Percentiles rank a stretch among this genome's conserved stretches.
Conservation (phyloP, 92 coral and sea anemone species). For the Parazoanthus swiftii region DNA sequence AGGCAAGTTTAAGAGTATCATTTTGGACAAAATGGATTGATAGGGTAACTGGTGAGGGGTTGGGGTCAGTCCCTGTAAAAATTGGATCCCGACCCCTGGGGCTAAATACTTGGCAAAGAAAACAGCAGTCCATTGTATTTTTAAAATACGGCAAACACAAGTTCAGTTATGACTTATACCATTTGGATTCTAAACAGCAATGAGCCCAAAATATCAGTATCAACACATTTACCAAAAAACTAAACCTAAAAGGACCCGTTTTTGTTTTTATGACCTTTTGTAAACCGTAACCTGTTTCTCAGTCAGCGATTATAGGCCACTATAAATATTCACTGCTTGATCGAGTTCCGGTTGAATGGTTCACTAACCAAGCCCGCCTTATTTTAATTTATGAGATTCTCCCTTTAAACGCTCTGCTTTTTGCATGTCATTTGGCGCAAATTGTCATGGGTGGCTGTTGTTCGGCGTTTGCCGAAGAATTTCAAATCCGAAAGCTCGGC, state of each 20-base stretch:
- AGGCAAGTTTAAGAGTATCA: too few relatives aligned
- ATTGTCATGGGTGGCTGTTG: constrained; percentile 78
- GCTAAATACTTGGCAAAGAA: too few relatives aligned
- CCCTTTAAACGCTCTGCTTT: constrained; percentile 6
- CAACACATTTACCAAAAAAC: too few relatives aligned
- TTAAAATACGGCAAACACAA: too few relatives aligned
- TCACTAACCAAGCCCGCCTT: constrained; percentile 18
- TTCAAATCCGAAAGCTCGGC: constrained; percentile 73
- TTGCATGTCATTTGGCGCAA: constrained; percentile 24
- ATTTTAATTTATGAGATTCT: constrained; percentile 38
- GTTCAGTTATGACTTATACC: too few relatives aligned
- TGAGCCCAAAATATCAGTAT: too few relatives aligned
- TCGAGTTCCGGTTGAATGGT: constrained; percentile 4
- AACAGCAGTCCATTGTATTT: too few relatives aligned
- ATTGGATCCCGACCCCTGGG: too few relatives aligned
- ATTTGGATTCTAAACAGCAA: too few relatives aligned
- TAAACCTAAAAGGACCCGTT: background rate
- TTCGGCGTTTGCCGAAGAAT: constrained; percentile 64
- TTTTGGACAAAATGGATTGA: too few relatives aligned
- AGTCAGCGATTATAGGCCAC: background rate
- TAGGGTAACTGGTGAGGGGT: too few relatives aligned
- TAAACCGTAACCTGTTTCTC: background rate
- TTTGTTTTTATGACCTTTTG: background rate
- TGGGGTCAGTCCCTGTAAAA: too few relatives aligned
- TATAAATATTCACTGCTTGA: background rate